Evolutionary conservation across 2,888 invertebrate species (phyloP).

Genomic region (Merodon equestris): DNA sequence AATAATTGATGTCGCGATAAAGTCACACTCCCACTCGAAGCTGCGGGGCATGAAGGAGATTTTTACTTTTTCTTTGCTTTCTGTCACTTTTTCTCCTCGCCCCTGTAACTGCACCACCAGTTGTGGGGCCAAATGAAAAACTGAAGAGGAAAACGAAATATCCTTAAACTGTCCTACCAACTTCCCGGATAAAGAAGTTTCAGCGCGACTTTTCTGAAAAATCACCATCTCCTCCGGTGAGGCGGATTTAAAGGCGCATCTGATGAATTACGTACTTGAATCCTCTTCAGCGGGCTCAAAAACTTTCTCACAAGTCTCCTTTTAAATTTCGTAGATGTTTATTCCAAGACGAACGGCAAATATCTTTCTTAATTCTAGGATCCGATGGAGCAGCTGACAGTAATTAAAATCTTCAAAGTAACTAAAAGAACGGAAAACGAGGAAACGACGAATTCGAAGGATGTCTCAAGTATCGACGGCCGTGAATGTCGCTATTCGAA

Average conservation of each 20-base stretch:
- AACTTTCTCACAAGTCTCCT: slow-evolving; percentile 37
- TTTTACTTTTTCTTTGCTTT: slow-evolving; percentile 19
- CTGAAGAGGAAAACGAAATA: slow-evolving; percentile 23
- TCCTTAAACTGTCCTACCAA: slow-evolving; percentile 63
- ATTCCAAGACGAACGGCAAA: slow-evolving; percentile 52
- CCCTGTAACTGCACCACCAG: too few species aligned
- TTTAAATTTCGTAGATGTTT: slow-evolving; percentile 54
- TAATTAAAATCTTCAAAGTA: slow-evolving; percentile 61
- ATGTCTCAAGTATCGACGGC: slow-evolving; percentile 57
- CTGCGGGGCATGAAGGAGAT: slow-evolving; percentile 45
- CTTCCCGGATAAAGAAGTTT: slow-evolving; percentile 57
- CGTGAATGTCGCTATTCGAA: slow-evolving; percentile 12
- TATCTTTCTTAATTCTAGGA: slow-evolving; percentile 52
- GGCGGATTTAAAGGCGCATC: slow-evolving; percentile 17
- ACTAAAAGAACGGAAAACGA: slow-evolving; percentile 2
- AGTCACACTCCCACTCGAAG: slow-evolving; percentile 32
- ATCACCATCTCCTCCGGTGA: slow-evolving; percentile 20
- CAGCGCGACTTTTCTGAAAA: slow-evolving; percentile 54
- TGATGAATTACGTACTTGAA: slow-evolving; percentile 48
- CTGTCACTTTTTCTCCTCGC: slow-evolving; percentile 41
- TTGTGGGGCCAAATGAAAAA: too few species aligned
- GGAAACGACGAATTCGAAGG: slow-evolving; percentile 33
- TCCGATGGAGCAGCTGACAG: slow-evolving; percentile 41
- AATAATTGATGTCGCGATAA: slow-evolving; percentile 66
- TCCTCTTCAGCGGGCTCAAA: slow-evolving; percentile 12